Evolutionary conservation across 2,113 vertebrate species (phyloP).

Genomic region (Typhlomys cinereus): DNA sequence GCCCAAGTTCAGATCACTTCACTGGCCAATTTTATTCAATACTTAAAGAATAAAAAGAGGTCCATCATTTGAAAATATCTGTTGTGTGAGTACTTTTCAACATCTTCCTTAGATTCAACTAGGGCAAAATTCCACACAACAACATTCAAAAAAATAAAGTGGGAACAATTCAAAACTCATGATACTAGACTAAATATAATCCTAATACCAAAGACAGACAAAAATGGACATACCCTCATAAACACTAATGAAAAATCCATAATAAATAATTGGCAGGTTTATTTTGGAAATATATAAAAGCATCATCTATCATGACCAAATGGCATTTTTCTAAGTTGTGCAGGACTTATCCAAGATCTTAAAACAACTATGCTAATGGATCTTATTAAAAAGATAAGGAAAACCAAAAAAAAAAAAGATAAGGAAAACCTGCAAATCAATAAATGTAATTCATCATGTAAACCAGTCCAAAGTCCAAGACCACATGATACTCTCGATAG

Average conservation of each 20-base stretch:
- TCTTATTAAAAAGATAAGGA: neutral
- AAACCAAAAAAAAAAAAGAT: neutral
- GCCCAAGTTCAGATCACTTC: neutral
- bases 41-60: neutral
- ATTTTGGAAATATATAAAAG: neutral
- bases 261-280: neutral
- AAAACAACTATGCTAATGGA: neutral
- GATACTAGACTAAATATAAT: neutral
- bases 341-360: neutral
- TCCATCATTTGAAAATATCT: too few species aligned
- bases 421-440: too few species aligned
- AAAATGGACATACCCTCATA: neutral
- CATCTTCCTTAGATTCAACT: too few species aligned
- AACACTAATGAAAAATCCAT: neutral
- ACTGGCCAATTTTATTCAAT: neutral
- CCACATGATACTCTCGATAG: too few species aligned
- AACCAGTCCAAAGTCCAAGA: too few species aligned
- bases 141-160: conserved; percentile 22
- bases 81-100: too few species aligned
- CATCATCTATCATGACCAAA: neutral
- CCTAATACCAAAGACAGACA: neutral
- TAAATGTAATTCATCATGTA: too few species aligned
- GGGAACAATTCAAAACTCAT: neutral
- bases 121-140: too few species aligned
- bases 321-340: neutral